A percentile compares a stretch with the other conserved stretches of the same genome.
phyloP scores from a whole-genome alignment of 2,797 vertebrate species.

The Pantherophis alleghaniensis region DNA sequence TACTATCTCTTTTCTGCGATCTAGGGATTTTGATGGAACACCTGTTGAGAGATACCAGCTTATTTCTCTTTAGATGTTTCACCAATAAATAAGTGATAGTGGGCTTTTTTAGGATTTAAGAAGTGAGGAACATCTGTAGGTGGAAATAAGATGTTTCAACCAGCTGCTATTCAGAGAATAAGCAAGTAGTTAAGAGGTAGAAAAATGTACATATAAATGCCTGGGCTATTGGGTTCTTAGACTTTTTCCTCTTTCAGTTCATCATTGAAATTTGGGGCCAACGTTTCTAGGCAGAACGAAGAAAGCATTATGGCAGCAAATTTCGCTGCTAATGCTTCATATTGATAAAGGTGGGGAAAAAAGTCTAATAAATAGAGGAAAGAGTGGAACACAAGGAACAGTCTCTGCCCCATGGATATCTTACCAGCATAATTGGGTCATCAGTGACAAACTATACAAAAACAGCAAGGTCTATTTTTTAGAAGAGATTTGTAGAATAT shows the following conservation, averaged over 20 bases:
- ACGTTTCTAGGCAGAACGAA: neutral
- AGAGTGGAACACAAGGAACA: neutral
- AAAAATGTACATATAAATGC: neutral
- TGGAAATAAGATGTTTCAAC: neutral
- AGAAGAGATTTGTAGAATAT: neutral
- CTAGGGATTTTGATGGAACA: neutral
- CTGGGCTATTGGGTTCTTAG: neutral
- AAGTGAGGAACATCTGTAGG: slow-evolving; percentile 31
- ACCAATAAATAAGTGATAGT: neutral
- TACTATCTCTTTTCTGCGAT: neutral
- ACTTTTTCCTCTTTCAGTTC: neutral
- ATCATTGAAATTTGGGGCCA: neutral
- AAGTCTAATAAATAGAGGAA: neutral
- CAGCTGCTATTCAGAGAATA: neutral
- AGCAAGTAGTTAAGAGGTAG: neutral
- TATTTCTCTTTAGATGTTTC: neutral
- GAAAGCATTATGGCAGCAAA: too few relatives aligned
- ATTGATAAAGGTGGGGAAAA: neutral
- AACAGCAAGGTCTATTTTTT: neutral
- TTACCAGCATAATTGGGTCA: neutral
- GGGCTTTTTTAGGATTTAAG: slow-evolving; percentile 18
- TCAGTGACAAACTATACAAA: neutral
- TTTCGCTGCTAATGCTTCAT: neutral
- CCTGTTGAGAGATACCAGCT: neutral
- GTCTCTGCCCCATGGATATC: neutral